Conservation (phyloP, 2,888 invertebrate genomes). For the Isoperla grammatica region DNA sequence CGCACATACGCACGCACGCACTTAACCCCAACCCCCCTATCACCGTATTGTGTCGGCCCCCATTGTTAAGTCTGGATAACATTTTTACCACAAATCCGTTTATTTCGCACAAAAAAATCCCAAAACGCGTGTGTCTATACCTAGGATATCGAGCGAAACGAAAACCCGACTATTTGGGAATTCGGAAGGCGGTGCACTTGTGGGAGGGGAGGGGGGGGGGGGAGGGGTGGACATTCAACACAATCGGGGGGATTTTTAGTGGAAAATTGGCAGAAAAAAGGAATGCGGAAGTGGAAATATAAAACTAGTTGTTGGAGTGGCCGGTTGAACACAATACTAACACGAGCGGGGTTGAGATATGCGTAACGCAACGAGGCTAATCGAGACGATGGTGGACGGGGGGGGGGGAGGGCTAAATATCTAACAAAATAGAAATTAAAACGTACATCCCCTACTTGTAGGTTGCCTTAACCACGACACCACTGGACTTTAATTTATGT, state of each 20-base stretch:
- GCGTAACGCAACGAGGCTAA: too few relatives aligned
- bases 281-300: conserved; percentile 16
- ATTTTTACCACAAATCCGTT: conserved; percentile 20
- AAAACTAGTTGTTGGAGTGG: conserved; percentile 5
- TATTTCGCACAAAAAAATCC: conserved; percentile 10
- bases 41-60: conserved; percentile 5
- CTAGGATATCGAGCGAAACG: conserved; percentile 11
- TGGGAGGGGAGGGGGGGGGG: background rate
- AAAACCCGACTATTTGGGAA: conserved; percentile 6
- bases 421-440: too few relatives aligned
- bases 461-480: too few relatives aligned
- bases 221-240: conserved; percentile 11
- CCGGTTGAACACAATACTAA: too few relatives aligned
- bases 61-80: conserved; percentile 5
- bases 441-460: too few relatives aligned
- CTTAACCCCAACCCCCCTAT: background rate
- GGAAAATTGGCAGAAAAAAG: conserved; percentile 18
- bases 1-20: background rate
- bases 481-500: too few relatives aligned
- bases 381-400: too few relatives aligned
- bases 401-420: too few relatives aligned
- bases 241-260: conserved; percentile 17
- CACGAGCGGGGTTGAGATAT: too few relatives aligned
- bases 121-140: background rate
- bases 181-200: conserved; percentile 8